phyloP scores from a whole-genome alignment of 35 echinoderm and acorn worm species.

The Lytechinus variegatus region DNA sequence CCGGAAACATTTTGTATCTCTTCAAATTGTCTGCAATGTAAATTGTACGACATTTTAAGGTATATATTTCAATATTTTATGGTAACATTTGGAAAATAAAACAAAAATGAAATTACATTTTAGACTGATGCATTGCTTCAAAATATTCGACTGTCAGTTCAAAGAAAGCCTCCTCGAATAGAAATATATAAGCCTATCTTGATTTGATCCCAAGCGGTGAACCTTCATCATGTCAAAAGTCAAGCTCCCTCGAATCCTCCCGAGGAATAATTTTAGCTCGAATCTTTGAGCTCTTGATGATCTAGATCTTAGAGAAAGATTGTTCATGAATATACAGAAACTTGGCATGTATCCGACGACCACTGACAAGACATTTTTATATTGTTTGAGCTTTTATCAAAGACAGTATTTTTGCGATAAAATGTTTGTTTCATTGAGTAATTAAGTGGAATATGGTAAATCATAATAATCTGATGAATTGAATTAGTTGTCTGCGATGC shows the following conservation, averaged over 20 bases:
- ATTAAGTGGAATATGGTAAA: too few species aligned
- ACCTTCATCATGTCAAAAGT: background rate
- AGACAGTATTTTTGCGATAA: too few species aligned
- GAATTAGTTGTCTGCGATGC: too few species aligned
- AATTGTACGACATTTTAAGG: too few species aligned
- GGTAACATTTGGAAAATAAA: too few species aligned
- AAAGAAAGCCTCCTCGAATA: background rate
- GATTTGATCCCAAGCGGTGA: slow-evolving; percentile 1
- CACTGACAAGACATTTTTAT: too few species aligned
- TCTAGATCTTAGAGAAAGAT: background rate
- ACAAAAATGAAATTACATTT: background rate
- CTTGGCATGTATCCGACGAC: too few species aligned
- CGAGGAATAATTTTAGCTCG: background rate
- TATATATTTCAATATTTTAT: too few species aligned
- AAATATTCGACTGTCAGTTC: background rate
- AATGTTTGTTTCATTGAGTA: too few species aligned
- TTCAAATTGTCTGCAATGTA: background rate
- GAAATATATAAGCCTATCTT: background rate
- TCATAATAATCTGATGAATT: too few species aligned
- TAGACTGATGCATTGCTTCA: background rate
- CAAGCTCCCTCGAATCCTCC: background rate
- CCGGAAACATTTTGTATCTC: background rate
- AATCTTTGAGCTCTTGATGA: background rate
- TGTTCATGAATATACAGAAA: background rate
- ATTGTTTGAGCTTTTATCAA: too few species aligned